Percentiles rank a stretch among this genome's conserved stretches.
phyloP scores from a whole-genome alignment of 2,797 vertebrate genomes.

The Periparus ater region DNA sequence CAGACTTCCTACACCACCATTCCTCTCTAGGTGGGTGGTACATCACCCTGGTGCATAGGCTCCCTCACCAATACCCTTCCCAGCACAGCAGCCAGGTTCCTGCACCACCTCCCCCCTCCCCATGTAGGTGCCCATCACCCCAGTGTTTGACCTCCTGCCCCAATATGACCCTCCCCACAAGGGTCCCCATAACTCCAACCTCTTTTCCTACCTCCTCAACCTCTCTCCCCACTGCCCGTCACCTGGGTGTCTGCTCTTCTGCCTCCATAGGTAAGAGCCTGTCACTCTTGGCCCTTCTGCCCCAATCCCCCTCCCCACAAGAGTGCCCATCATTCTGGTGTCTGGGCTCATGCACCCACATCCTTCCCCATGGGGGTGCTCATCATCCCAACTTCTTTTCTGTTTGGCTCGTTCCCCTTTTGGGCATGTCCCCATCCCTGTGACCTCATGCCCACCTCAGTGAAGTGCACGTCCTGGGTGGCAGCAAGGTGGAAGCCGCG shows the following conservation, averaged over 20 bases:
- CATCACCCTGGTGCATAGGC: background rate
- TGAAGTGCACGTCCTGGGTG: conserved; percentile 94
- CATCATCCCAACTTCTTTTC: background rate
- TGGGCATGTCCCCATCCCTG: accelerated
- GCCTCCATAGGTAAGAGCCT: background rate
- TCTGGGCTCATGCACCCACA: background rate
- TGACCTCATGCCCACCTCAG: conserved; percentile 79
- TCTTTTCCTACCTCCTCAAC: background rate
- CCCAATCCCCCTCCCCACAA: background rate
- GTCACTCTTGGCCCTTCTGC: no score
- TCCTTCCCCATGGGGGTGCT: background rate
- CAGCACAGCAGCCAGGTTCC: background rate
- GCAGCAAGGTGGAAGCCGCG: conserved; percentile 90
- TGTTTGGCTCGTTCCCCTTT: accelerated
- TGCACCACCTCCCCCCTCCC: background rate
- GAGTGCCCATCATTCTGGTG: no score
- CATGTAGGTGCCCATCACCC: background rate
- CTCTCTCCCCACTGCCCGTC: background rate
- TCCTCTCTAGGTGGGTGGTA: background rate
- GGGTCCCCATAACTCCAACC: background rate
- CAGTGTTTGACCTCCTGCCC: background rate
- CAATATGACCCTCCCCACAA: background rate
- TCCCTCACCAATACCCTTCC: background rate
- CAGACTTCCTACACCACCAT: background rate
- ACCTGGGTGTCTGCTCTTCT: background rate